Conservation (phyloP, 2,888 invertebrate species). For the Leptura quadrifasciata region DNA sequence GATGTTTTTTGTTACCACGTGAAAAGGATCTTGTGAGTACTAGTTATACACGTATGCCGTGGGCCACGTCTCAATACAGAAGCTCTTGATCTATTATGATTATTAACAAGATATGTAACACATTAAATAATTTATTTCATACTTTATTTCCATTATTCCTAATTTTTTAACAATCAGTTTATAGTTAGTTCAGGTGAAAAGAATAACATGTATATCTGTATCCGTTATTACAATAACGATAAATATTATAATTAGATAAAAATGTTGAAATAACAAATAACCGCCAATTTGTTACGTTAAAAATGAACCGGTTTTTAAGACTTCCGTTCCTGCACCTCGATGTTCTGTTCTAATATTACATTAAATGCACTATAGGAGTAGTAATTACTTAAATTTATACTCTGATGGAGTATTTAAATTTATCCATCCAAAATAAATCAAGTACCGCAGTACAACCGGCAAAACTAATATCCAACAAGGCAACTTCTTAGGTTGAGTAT, state of each 20-base stretch:
- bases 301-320: background rate
- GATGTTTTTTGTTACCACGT: no score
- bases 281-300: background rate
- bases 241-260: background rate
- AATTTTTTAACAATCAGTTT: no score
- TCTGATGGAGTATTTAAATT: conserved; percentile 15
- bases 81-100: no score
- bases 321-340: background rate
- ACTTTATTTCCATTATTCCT: no score
- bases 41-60: no score
- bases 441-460: conserved; percentile 10
- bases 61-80: no score
- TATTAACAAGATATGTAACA: no score
- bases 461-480: conserved; percentile 33
- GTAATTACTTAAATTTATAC: background rate
- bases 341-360: background rate
- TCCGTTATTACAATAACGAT: background rate
- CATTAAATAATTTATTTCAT: no score
- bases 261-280: background rate
- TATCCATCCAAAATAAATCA: conserved; percentile 25
- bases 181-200: no score
- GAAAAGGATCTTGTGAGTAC: no score
- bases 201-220: no score
- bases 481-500: conserved; percentile 27
- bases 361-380: background rate